Evolutionary conservation across 2,888 invertebrate species (phyloP), one percentile per base, ranked within the genome.

Genomic region (Apotomis betuletana): DNA sequence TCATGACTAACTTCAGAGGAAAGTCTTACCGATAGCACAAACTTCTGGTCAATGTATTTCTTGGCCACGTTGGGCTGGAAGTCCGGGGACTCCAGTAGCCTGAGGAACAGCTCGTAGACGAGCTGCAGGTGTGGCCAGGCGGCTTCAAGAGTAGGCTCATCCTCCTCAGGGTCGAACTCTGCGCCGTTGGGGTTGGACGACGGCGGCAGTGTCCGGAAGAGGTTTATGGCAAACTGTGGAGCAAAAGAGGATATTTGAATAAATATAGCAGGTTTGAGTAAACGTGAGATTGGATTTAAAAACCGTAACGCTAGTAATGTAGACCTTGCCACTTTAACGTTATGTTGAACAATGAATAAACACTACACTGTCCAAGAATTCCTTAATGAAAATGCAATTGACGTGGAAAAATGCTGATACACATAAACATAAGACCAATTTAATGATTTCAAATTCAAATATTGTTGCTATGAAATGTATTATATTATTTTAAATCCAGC

Each of bases 41-140:
- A 99, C 91, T 97, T 98, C 93, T 98, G 98, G 92, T 99, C 98
- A 88, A 99, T 98, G 91, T 96, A 97, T 84, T 97, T 96, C 94
- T 98, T 98, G 81, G 98, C 98, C 78, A 97, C 95, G 85, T 96
- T 96, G 69, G 98, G 97, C 90, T 98, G 98, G 93, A 99, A 98
- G 91, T 98, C 98, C 36, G 97, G 96, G 67, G 97, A 97, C 92
- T 99, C 98, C 77, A 99, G 93, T 85, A 98, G 96, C 82, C 98
- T 94, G 74, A 95, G 94, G 90, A 96, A 96, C 86, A 96, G 95
- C 87, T 96, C 96, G 86, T 96, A 96, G 68, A 96, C 96, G 85
- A 98, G 94, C 93, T 98, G 98, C 78, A 98, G 94, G 87, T 98
- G 98, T 15, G 98, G 98, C 98, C 98, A 98, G 59, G 98, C 97